These are phyloP conservation scores for Coenonympha arcania DNA, from an alignment of 2,888 invertebrate genomes.

Conservation along the genomic window DNA sequence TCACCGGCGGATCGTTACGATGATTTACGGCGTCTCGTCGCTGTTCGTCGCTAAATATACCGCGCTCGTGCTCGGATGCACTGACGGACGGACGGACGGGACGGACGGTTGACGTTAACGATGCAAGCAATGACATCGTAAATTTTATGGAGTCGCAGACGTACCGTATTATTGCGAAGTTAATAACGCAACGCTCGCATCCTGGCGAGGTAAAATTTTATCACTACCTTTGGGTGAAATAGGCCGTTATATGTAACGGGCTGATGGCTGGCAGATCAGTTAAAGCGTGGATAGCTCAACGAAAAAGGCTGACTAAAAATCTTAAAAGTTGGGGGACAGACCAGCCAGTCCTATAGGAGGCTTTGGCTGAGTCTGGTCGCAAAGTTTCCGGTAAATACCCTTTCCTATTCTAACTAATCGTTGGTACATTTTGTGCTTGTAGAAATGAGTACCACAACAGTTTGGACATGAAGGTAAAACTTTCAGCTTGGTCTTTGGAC, in stretches of 20 bases:
- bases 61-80: constrained; percentile 8
- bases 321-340: no score
- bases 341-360: no score
- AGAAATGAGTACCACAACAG: no score
- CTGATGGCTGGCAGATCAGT: neutral
- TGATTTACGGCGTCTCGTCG: constrained; percentile 32
- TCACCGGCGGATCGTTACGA: constrained; percentile 24
- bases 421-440: no score
- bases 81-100: constrained; percentile 13
- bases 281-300: no score
- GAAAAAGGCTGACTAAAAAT: no score
- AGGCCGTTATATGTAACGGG: neutral
- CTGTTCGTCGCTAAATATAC: constrained; percentile 16
- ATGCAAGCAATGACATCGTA: constrained; percentile 21
- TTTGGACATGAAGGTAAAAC: no score
- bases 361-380: no score
- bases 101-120: constrained; percentile 17
- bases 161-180: constrained; percentile 11
- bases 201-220: neutral
- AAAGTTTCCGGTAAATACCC: no score
- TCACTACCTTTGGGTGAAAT: neutral
- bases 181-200: constrained; percentile 15
- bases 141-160: constrained; percentile 21
- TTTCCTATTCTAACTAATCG: no score
- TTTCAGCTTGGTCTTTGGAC: no score